Evolutionary conservation across 1,140 invertebrate species (phyloP).

Genomic region (Drosophila repleta): DNA sequence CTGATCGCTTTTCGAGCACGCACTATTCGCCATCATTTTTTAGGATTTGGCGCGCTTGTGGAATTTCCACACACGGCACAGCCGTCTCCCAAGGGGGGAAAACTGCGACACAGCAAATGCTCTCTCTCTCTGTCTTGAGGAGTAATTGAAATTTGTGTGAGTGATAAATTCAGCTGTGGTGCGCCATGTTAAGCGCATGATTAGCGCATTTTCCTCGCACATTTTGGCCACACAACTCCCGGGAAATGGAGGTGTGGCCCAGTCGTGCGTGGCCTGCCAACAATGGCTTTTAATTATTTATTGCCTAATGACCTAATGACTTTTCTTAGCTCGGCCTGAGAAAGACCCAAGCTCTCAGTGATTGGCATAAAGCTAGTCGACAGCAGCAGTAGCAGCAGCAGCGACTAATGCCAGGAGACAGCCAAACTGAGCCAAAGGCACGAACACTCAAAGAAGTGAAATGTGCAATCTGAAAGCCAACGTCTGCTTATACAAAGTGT

Average conservation of each 20-base stretch:
- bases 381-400: background rate
- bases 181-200: constrained; percentile 52
- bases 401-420: background rate
- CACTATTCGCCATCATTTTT: constrained; percentile 74
- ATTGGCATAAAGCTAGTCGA: constrained; percentile 20
- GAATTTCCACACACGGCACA: constrained; percentile 46
- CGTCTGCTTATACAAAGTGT: too few relatives aligned
- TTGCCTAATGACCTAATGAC: constrained; percentile 59
- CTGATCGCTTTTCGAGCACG: constrained; percentile 78
- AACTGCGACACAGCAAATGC: constrained; percentile 27
- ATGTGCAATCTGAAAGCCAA: background rate
- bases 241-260: constrained; percentile 13
- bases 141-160: constrained; percentile 58
- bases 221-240: constrained; percentile 10
- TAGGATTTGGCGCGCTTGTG: constrained; percentile 67
- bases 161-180: constrained; percentile 52
- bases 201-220: constrained; percentile 46
- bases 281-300: constrained; percentile 60
- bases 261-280: constrained; percentile 41
- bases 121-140: constrained; percentile 16
- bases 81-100: constrained; percentile 12
- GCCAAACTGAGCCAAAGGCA: constrained; percentile 27
- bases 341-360: constrained; percentile 20
- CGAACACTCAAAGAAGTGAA: constrained; percentile 26
- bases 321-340: constrained; percentile 32